These are phyloP conservation scores for Rhingia campestris DNA, from an alignment of 2,888 invertebrate genomes.

Conservation along the genomic window DNA sequence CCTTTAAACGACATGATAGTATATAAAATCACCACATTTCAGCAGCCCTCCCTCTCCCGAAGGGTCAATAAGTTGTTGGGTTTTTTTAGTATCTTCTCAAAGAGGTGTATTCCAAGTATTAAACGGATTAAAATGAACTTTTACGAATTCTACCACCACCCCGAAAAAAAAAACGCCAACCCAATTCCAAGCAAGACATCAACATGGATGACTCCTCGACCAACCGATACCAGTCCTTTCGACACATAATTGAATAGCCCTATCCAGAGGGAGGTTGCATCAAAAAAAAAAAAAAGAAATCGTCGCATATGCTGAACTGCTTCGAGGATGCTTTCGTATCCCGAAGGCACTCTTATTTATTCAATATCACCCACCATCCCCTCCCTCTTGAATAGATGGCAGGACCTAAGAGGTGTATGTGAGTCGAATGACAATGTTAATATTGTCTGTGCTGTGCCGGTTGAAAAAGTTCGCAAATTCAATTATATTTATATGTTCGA, in stretches of 20 bases:
- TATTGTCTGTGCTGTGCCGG: constrained; percentile 43
- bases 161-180: not conserved
- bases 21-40: constrained; percentile 56
- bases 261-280: not conserved
- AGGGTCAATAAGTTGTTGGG: constrained; percentile 56
- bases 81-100: constrained; percentile 25
- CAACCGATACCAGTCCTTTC: constrained; percentile 17
- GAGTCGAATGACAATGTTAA: constrained; percentile 58
- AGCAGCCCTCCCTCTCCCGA: constrained; percentile 20
- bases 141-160: constrained; percentile 24
- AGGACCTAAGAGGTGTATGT: constrained; percentile 29
- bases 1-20: constrained; percentile 55
- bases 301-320: constrained; percentile 37
- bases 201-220: constrained; percentile 21
- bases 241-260: constrained; percentile 45
- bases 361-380: constrained; percentile 23
- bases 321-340: constrained; percentile 30
- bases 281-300: constrained; percentile 1
- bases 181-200: constrained; percentile 32
- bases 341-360: constrained; percentile 40
- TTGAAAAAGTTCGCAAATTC: constrained; percentile 56
- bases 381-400: not conserved
- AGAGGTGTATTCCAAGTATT: constrained; percentile 5
- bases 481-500: constrained; percentile 50
- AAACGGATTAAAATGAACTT: constrained; percentile 50